Base-by-base conservation (phyloP, 2,888 invertebrate genomes). In the Galerucella calmariensis region DNA sequence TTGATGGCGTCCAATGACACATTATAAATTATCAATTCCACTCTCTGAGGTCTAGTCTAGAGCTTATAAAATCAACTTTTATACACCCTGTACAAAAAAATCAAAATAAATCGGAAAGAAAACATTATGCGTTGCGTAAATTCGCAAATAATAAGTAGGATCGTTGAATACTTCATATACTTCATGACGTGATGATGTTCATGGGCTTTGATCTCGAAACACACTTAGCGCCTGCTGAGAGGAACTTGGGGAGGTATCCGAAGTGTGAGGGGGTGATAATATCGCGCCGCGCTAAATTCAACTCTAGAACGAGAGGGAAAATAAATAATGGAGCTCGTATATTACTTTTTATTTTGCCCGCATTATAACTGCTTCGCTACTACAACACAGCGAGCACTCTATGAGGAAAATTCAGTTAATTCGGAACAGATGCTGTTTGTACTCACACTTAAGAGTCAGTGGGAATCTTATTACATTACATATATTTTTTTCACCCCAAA, bases 211-310 rank as follows among this genome's bases (percentile, higher is more conserved):
- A 87, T 87, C 87, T 86, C 84, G 81, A 87, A 87, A 87, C 83
- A 86, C 87, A 87, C 87, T 87, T 86, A 87, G 83, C 85, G 83
- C 87, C 87, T 82, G 87, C 87, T 86, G 87, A 27, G 72, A 59
- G 73, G 86, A 81, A 80, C 78, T 79, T 78, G 82, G 84, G 84
- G 82, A 78, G 79, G 82, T 83, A 84, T 83, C 79, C 80, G 83
- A 82, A 83, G 83, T 83, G 78, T 46, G 44, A 65, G 63, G 63
- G 63, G 63, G 63, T 80, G 81, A 83, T 82, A 83, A 83, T 83
- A 83, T 82, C 78, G 78, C 80, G 9, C 9, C 20, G 20, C 9
- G 46, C 63, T 65, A 65, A 65, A 65, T 44, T 65, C 63, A 20
- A 46, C 63, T 44, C 46, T 65, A 78, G 79, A 81, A 79, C 82